Percentiles rank a stretch among this genome's conserved stretches.
Evolutionary conservation across 2,113 vertebrate species (phyloP).

Genomic region (Prionailurus viverrinus): DNA sequence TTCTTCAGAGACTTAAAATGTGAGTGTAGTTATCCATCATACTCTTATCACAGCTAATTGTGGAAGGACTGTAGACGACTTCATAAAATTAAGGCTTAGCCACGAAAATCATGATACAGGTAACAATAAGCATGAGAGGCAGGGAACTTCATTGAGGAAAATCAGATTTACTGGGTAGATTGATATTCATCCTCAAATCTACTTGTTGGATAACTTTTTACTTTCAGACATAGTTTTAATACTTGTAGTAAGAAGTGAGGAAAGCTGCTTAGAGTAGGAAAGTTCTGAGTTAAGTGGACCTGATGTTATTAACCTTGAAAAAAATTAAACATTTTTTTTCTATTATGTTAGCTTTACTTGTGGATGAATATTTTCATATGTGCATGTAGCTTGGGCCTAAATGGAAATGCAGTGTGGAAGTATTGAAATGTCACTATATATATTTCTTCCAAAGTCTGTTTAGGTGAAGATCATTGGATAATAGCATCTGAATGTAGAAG

Average conservation of each 20-base stretch:
- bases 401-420: background rate
- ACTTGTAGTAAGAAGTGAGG: slow-evolving; percentile 57
- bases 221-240: slow-evolving; percentile 65
- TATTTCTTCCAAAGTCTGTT: background rate
- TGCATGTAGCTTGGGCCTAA: background rate
- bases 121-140: background rate
- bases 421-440: background rate
- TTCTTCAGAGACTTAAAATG: background rate
- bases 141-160: background rate
- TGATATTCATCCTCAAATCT: slow-evolving; percentile 33
- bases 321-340: slow-evolving; percentile 40
- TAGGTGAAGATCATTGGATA: background rate
- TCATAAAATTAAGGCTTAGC: slow-evolving; percentile 61
- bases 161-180: slow-evolving; percentile 9
- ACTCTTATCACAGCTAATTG: background rate
- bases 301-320: slow-evolving; percentile 69
- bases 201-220: slow-evolving; percentile 60
- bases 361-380: background rate
- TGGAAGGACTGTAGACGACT: background rate
- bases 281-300: slow-evolving; percentile 68
- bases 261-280: slow-evolving; percentile 23
- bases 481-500: background rate
- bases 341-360: slow-evolving; percentile 14
- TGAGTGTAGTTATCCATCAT: background rate
- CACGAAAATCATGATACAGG: slow-evolving; percentile 50